These are phyloP conservation scores for Threskiornis aethiopicus DNA, from an alignment of 2,797 vertebrate genomes.

Conservation along the genomic window DNA sequence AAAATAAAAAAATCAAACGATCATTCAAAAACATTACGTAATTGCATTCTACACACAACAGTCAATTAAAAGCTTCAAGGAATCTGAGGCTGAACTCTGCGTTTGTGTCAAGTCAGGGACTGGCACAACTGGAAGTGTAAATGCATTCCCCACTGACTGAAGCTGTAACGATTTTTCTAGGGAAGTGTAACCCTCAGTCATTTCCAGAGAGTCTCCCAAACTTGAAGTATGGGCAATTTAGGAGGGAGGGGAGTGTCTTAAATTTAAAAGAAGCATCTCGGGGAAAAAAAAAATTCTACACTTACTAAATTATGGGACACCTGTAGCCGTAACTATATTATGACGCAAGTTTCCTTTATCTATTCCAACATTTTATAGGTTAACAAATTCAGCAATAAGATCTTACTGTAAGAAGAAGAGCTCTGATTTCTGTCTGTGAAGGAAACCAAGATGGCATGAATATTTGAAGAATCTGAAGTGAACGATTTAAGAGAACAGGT, in stretches of 20 bases:
- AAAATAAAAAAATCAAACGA: not conserved
- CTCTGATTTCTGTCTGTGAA: conserved; percentile 61
- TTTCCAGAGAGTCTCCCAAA: not conserved
- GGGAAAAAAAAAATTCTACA: not conserved
- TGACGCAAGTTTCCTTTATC: not conserved
- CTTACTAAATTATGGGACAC: not conserved
- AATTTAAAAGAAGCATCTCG: not conserved
- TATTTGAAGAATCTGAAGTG: conserved; percentile 45
- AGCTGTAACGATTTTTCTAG: not conserved
- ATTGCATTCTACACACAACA: not conserved
- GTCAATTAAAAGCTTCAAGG: not conserved
- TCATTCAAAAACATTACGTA: not conserved
- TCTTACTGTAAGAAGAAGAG: conserved; percentile 56
- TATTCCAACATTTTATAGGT: conserved; percentile 19
- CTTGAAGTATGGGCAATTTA: not conserved
- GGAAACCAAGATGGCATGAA: conserved; percentile 56
- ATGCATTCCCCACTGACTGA: not conserved
- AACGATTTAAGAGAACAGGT: conserved; percentile 30
- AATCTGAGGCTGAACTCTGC: not conserved
- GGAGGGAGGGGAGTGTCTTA: not conserved
- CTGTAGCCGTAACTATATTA: not conserved
- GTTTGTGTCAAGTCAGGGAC: not conserved
- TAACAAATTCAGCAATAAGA: conserved; percentile 55
- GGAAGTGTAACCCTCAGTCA: not conserved
- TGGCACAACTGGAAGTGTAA: not conserved